These are phyloP conservation scores for Tridacna crocea DNA, from an alignment of 2,888 invertebrate genomes.

Conservation along the genomic window DNA sequence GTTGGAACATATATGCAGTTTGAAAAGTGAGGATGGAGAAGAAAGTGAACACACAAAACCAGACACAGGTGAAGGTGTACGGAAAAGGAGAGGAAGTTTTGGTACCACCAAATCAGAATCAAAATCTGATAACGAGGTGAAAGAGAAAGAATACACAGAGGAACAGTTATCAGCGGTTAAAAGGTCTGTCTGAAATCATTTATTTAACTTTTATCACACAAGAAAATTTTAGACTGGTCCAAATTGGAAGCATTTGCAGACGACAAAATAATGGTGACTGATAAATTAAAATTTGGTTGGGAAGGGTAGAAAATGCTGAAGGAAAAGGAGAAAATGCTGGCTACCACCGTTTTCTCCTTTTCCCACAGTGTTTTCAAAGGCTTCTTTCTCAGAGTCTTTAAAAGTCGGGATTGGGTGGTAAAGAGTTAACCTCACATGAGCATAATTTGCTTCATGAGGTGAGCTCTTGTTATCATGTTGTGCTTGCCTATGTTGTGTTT, in stretches of 20 bases:
- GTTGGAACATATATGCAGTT: slow-evolving; percentile 55
- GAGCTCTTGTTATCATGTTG: no score
- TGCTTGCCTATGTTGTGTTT: no score
- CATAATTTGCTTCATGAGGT: no score
- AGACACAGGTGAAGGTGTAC: slow-evolving; percentile 55
- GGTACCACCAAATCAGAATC: slow-evolving; percentile 48
- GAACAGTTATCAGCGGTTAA: slow-evolving; percentile 91
- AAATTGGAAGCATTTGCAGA: no score
- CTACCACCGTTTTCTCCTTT: not conserved
- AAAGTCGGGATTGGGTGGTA: no score
- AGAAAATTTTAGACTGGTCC: no score
- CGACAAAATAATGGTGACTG: no score
- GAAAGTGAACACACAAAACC: not conserved
- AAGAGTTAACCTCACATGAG: no score
- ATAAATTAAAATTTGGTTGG: no score
- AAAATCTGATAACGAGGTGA: slow-evolving; percentile 57
- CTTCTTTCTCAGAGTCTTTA: no score
- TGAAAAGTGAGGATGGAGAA: slow-evolving; percentile 36
- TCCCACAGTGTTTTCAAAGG: not conserved
- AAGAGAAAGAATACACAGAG: slow-evolving; percentile 87
- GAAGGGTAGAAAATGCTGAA: no score
- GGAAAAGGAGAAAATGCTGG: not conserved
- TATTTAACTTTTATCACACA: not conserved
- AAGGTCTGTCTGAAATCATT: slow-evolving; percentile 82
- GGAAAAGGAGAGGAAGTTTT: slow-evolving; percentile 62